Evolutionary conservation across 2,113 vertebrate species (phyloP), one percentile per base, ranked within the genome.

Genomic region (Brachionichthys hirsutus): DNA sequence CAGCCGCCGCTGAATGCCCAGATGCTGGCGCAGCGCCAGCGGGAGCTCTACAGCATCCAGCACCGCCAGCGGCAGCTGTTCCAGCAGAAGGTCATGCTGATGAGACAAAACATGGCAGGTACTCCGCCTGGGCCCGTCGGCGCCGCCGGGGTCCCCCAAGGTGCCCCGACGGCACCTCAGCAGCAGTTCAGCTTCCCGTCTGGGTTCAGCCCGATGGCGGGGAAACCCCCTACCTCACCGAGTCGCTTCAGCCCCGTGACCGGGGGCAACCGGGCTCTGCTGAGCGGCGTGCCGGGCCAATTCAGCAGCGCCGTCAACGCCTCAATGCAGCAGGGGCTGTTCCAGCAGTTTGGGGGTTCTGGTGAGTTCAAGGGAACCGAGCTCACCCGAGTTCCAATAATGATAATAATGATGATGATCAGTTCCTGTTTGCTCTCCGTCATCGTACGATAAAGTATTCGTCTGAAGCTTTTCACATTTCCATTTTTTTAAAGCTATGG

Each of bases 1-100:
- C 91, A 97, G 94, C 94, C 95, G 12, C 95, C 94, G 0, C 86
- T 98, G 51, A 98, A 98, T 0, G 96, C 96, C 18, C 95, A 98
- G 76, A 98, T 98, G 96, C 70, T 98, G 84, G 96, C 96, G 0
- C 95, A 98, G 83, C 92, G 95, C 30, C 95, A 98, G 58, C 87
- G 95, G 1, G 96, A 98, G 46, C 89, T 97, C 46, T 96, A 94
- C 82, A 98, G 94, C 90, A 93, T 95, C 22, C 94, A 98, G 84
- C 95, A 97, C 83, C 94, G 94, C 16, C 96, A 98, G 85, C 85
- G 94, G 63, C 95, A 98, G 84, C 91, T 98, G 34, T 92, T 98
- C 74, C 96, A 98, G 90, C 96, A 98, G 43, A 91, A 95, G 73
- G 94, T 95, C 82, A 83, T 97, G 85, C 89, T 97, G 57, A 94